Base-by-base conservation (phyloP, 2,113 vertebrate genomes). In the Alethe castanea region DNA sequence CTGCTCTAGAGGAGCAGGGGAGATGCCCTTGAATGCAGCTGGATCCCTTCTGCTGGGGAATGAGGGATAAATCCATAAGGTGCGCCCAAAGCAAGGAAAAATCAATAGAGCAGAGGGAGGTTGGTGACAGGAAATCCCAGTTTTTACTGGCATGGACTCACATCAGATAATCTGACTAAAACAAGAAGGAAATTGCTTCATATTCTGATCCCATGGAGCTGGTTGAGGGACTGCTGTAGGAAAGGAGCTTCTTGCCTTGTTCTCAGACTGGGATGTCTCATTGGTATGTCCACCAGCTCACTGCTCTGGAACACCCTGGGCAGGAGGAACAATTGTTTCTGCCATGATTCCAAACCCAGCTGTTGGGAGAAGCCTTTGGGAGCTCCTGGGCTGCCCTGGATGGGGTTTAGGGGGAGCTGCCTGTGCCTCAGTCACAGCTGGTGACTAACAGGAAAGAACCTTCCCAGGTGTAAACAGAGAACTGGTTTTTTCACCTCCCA, bases 91-190 rank as follows among this genome's bases (percentile, higher is more conserved):
- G 44, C 70, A 66, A 76, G 71, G 35, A 53, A 53, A 72, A 71
- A 25, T 59, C 62, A 71, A 38, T 12, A 44, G 15, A 81, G 74
- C 62, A 57, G 53, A 62, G 90, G 50, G 12, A 67, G 47, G 31
- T 6, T 36, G 48, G 74, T 31, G 48, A 66, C 66, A 85, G 90
- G 95, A 92, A 96, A 90, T 90, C 95, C 62, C 71, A 47, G 71
- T 82, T 91, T 89, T 82, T 88, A 42, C 33, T 94, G 92, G 85
- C 88, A 60, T 11, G 4, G 0, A 1, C 52, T 90, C 88, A n/a
- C 20, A 72, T 90, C 66, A 42, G 88, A 69, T 82, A 77, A 82
- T 53, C 45, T 56, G 48, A 57, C 48, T 72, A 0, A 19, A 78
- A 84, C 54, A 78, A 70, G 36, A 61, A 59, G 50, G 42, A 85